phyloP scores from a whole-genome alignment of 1,140 invertebrate species.

The Drosophila hydei region DNA sequence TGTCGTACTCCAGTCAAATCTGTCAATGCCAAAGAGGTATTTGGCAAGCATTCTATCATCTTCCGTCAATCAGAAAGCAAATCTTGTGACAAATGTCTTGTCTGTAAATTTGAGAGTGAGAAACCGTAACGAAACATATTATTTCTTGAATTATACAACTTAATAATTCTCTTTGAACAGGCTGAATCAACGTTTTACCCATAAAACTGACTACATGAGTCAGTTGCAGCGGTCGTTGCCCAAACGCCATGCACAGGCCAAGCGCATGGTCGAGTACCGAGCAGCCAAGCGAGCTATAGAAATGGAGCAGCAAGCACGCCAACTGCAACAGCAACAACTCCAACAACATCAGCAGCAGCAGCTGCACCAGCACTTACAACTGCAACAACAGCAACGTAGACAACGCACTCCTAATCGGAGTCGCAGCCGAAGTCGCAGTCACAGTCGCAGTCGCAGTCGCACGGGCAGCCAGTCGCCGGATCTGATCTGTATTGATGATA shows the following conservation, averaged over 20 bases:
- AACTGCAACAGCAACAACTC: background rate
- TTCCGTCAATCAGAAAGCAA: too few species aligned
- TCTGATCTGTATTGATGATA: constrained; percentile 67
- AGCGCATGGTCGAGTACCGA: constrained; percentile 3
- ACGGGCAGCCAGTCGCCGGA: constrained; percentile 49
- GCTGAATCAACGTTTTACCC: constrained; percentile 19
- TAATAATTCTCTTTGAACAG: constrained; percentile 8
- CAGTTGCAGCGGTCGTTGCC: constrained; percentile 3
- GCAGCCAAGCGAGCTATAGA: background rate
- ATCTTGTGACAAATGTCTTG: too few species aligned
- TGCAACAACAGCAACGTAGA: background rate
- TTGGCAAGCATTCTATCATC: too few species aligned
- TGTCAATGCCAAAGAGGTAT: too few species aligned
- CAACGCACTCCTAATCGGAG: constrained; percentile 20
- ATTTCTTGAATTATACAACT: too few species aligned
- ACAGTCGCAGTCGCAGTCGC: constrained; percentile 26
- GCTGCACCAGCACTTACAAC: constrained; percentile 5
- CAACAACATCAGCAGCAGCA: background rate
- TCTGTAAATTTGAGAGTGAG: too few species aligned
- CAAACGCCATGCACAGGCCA: background rate
- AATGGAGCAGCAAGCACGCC: background rate
- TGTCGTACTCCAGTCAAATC: too few species aligned
- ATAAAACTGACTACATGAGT: constrained; percentile 2
- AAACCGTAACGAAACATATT: too few species aligned
- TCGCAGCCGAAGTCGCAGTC: constrained; percentile 26